Base-by-base conservation (phyloP, 2,113 vertebrate genomes). In the Leucosticte australis region DNA sequence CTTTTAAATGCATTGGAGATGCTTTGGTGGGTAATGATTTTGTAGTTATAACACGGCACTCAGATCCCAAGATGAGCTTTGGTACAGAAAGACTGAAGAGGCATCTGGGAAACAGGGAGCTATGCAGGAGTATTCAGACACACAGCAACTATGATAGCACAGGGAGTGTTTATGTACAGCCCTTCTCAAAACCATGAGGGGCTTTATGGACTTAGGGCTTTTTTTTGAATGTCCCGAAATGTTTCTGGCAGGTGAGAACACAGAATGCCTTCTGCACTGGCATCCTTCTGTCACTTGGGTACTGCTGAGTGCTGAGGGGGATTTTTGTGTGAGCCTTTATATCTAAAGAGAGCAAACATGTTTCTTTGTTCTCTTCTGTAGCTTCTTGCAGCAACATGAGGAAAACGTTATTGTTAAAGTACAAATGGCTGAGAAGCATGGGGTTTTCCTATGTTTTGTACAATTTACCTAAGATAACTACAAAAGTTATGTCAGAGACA, bases 341-440 rank as follows among this genome's bases (percentile, higher is more conserved):
- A 55, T 77, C 65, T 92, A 63, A 88, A 75, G 63, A 90, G 82
- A 85, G 46, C 67, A 90, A 84, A 70, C 28, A 31, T 27, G 11
- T 81, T 94, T 74, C 86, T 95, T 96, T 90, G 68, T 95, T 92
- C 76, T 67, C 47, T 63, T 92, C 83, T 39, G 4, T 47, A 64
- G 56, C 59, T 10, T 7, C 59, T 92, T 65, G n/a, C 18, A 87
- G 69, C 41, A 80, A 28, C 68, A 74, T 44, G 57, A 95, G 76
- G 59, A 93, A 92, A 83, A 75, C 39, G 7, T 84, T 90, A 78
- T 91, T 96, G 70, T 85, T 88, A 11, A 88, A 71, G 57, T 67
- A 52, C 4, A 3, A 95, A 74, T 77, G 17, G 35, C 56, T 86
- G 82, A 67, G 69, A 92, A 79, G 75, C 10, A 1, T 57, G 35